A percentile compares a stretch with the other conserved stretches of the same genome.
Evolutionary conservation across 2,888 invertebrate species (phyloP).

Genomic region (Hypomecis punctinalis): DNA sequence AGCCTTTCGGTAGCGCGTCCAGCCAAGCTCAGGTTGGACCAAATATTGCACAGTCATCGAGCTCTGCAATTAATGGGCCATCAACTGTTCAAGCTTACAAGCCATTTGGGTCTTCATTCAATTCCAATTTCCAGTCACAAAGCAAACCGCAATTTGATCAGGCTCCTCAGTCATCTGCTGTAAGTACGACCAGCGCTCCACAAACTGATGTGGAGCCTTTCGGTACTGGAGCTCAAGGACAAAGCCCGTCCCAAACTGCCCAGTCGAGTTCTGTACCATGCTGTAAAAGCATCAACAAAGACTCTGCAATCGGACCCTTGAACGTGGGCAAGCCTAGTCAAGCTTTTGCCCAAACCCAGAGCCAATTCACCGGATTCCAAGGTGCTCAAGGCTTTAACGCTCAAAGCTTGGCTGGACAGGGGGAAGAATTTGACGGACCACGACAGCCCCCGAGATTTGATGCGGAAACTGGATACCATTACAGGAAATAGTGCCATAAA

Average conservation of each 20-base stretch:
- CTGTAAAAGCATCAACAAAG: constrained; percentile 29
- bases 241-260: constrained; percentile 20
- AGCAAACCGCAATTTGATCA: constrained; percentile 27
- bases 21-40: constrained; percentile 35
- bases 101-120: constrained; percentile 8
- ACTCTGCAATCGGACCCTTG: constrained; percentile 28
- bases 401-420: constrained; percentile 53
- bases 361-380: constrained; percentile 38
- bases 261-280: constrained; percentile 34
- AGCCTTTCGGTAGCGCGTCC: constrained; percentile 24
- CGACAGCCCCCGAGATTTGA: constrained; percentile 71
- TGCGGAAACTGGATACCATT: constrained; percentile 72
- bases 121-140: constrained; percentile 14
- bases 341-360: constrained; percentile 31
- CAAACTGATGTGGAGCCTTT: constrained; percentile 11
- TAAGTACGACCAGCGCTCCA: constrained; percentile 16
- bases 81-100: constrained; percentile 13
- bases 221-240: constrained; percentile 7
- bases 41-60: constrained; percentile 29
- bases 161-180: constrained; percentile 19
- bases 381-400: constrained; percentile 45
- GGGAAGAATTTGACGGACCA: constrained; percentile 68
- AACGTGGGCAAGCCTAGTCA: constrained; percentile 35
- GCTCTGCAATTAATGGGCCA: constrained; percentile 14
- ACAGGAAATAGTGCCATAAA: constrained; percentile 56